Base-by-base conservation (phyloP, 2,888 invertebrate species). In the Plagodis pulveraria region DNA sequence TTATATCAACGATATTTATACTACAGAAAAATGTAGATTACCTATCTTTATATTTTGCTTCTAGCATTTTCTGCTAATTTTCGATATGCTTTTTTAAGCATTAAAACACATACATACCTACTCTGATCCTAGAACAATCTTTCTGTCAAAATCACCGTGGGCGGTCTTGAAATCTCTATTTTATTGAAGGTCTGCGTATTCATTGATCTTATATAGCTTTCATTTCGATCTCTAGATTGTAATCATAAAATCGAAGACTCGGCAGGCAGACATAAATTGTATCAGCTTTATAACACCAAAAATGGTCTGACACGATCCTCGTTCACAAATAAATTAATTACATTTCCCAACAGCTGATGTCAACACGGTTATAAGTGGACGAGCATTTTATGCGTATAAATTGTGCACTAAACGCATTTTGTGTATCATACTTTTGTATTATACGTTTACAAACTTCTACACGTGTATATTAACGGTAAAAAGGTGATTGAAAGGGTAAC, bases 101-200 rank as follows among this genome's bases (percentile, higher is more conserved):
- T 22, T 22, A 22, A 22, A 22, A 22, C 22, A 22, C 22, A 22
- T 22, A 22, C 22, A 22, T 22, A 4, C 22, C 22, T 22, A 36
- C 5, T 8, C 36, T 49, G 38, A 32, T 54, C 55, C 52, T 53
- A 55, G 55, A 58, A 50, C 48, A 52, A 54, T 48, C 56, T 66
- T 61, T 68, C 66, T 70, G 70, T 66, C 69, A 66, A 69, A 53
- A 46, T 41, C 75, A 51, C 62, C 69, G 71, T 84, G 83, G 80
- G 85, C 69, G 84, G 84, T 77, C 84, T 67, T 75, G 66, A 72
- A 76, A 74, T 73, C 67, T 76, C 73, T 73, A 77, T 77, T 81
- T 84, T 77, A 83, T 77, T 68, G 63, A 70, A 66, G 72, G 56
- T 70, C 65, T 67, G 71, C 73, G 72, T 74, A 68, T 69, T 63